Evolutionary conservation across 2,888 invertebrate genomes (phyloP).

Genomic region (Philhelius pedissequus): DNA sequence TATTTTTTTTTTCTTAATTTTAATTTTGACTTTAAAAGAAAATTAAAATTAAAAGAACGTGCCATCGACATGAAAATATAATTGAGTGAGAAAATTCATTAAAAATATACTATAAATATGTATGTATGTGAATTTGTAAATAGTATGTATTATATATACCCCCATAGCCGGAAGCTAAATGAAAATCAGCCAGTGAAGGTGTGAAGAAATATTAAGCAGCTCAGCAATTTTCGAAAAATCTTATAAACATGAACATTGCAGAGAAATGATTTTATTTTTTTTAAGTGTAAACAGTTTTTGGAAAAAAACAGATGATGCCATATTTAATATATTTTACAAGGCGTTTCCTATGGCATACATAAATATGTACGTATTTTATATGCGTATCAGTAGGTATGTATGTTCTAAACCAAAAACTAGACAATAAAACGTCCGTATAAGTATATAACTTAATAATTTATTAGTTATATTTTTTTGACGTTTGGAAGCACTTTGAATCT

Average conservation of each 20-base stretch:
- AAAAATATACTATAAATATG: neutral
- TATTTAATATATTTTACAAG: neutral
- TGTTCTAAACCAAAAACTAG: neutral
- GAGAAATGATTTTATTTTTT: neutral
- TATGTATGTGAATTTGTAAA: neutral
- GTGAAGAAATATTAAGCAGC: slow-evolving; percentile 8
- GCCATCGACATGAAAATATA: neutral
- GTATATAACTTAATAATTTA: no score
- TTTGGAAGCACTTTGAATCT: neutral
- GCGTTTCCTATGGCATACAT: neutral
- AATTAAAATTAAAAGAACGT: neutral
- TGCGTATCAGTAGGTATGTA: neutral
- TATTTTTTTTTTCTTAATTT: neutral
- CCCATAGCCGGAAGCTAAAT: neutral
- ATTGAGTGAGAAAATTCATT: slow-evolving; percentile 4
- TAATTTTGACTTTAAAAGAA: neutral
- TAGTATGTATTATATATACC: neutral
- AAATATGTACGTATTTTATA: neutral
- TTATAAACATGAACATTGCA: slow-evolving; percentile 2
- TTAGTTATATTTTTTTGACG: neutral
- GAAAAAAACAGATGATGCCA: neutral
- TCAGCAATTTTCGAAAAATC: neutral
- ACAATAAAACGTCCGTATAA: neutral
- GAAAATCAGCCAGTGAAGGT: neutral
- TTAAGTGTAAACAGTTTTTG: neutral